phyloP scores from a whole-genome alignment of 2,113 vertebrate species.

The Corydoras sp. region DNA sequence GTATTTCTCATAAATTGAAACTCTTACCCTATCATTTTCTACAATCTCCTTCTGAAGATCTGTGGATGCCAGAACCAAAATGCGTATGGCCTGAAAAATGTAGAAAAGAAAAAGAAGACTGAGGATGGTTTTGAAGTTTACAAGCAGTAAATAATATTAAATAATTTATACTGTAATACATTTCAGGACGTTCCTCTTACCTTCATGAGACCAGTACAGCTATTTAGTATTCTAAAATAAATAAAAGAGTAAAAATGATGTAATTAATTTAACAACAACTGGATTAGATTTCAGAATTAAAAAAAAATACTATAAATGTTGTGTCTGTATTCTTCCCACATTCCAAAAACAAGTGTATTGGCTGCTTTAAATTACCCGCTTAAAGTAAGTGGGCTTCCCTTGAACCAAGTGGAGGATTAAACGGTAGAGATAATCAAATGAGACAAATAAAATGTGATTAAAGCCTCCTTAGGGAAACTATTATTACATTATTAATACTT shows the following conservation, averaged over 20 bases:
- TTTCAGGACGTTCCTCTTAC: slow-evolving; percentile 58
- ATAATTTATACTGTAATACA: neutral
- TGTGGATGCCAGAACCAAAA: slow-evolving; percentile 82
- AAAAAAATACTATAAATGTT: neutral
- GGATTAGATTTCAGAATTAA: neutral
- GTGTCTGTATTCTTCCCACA: too few relatives aligned
- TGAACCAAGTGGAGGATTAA: too few relatives aligned
- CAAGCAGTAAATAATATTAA: neutral
- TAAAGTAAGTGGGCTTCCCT: too few relatives aligned
- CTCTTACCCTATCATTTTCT: slow-evolving; percentile 83
- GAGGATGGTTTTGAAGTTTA: too few relatives aligned
- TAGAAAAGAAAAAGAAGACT: neutral
- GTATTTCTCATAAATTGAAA: neutral
- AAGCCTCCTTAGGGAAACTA: too few relatives aligned
- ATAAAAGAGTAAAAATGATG: neutral
- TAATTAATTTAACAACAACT: neutral
- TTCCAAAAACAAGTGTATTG: too few relatives aligned
- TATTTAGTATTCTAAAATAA: slow-evolving; percentile 60
- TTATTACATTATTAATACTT: too few relatives aligned
- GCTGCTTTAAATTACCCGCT: too few relatives aligned
- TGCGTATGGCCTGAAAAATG: slow-evolving; percentile 78
- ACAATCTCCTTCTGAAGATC: slow-evolving; percentile 94
- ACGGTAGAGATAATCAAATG: too few relatives aligned
- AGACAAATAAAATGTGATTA: too few relatives aligned
- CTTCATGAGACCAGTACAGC: slow-evolving; percentile 96